Percentiles rank a stretch among this genome's conserved stretches.
Conservation (phyloP, 1,140 invertebrate genomes). For the Drosophila funebris region DNA sequence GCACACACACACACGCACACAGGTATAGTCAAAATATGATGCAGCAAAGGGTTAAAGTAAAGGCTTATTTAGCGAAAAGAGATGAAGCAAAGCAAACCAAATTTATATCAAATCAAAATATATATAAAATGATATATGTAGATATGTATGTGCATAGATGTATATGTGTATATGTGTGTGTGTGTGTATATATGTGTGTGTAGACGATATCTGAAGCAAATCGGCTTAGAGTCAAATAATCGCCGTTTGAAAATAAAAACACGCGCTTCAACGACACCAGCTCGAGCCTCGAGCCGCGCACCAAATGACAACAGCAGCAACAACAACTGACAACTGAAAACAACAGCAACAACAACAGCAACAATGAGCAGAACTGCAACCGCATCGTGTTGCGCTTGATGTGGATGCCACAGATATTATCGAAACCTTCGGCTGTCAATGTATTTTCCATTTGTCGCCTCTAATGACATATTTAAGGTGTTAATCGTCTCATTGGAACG, state of each 20-base stretch:
- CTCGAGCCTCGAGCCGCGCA: no score
- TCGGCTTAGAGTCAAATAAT: conserved; percentile 76
- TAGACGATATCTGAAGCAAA: conserved; percentile 50
- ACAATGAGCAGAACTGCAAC: conserved; percentile 35
- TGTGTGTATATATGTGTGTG: conserved; percentile 6
- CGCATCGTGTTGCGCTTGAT: conserved; percentile 18
- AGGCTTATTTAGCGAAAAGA: conserved; percentile 24
- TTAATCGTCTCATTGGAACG: conserved; percentile 79
- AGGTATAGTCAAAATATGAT: conserved; percentile 27
- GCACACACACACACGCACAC: conserved; percentile 5
- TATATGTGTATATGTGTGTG: conserved; percentile 5
- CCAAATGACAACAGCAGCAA: conserved; percentile 36
- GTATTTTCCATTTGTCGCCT: conserved; percentile 77
- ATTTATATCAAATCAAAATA: neutral
- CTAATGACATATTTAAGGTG: conserved; percentile 81
- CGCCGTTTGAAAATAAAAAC: conserved; percentile 79
- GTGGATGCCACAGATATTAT: conserved; percentile 53
- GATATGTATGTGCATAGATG: conserved; percentile 6
- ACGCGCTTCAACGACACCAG: conserved; percentile 75
- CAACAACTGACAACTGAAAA: conserved; percentile 6
- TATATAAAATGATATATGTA: conserved; percentile 34
- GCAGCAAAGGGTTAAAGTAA: neutral
- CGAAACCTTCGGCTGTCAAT: conserved; percentile 63
- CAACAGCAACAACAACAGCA: neutral
- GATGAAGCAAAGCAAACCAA: neutral